Evolutionary conservation across 2,113 vertebrate genomes (phyloP).

Genomic region (Gulo gulo): DNA sequence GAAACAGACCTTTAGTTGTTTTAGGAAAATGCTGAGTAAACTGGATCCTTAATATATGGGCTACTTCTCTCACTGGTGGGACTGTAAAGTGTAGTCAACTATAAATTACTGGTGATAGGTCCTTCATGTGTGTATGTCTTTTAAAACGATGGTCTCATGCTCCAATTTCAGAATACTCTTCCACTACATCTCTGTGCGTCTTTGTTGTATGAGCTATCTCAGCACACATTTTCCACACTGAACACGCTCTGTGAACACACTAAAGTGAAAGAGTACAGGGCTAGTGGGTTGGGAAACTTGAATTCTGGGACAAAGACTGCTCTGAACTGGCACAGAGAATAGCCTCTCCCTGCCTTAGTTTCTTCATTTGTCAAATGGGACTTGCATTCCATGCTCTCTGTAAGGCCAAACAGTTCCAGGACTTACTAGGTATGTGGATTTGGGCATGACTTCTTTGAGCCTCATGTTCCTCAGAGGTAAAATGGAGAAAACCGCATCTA

Average conservation of each 20-base stretch:
- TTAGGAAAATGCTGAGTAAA: slow-evolving; percentile 29
- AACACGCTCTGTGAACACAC: not conserved
- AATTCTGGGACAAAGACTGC: not conserved
- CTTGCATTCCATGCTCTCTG: not conserved
- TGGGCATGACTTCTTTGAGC: not conserved
- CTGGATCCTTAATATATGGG: not conserved
- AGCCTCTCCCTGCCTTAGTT: not conserved
- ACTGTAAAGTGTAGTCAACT: not conserved
- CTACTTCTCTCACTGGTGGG: not conserved
- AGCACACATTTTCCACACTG: not conserved
- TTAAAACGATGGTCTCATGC: not conserved
- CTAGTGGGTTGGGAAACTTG: not conserved
- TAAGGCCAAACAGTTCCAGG: not conserved
- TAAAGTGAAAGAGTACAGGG: not conserved
- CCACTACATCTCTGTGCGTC: not conserved
- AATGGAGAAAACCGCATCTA: not conserved
- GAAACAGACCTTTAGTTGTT: slow-evolving; percentile 29
- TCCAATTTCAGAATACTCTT: not conserved
- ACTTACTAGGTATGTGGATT: not conserved
- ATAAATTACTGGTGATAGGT: not conserved
- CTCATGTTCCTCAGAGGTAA: not conserved
- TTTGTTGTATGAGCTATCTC: not conserved
- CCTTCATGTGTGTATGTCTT: not conserved
- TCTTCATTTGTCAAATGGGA: not conserved
- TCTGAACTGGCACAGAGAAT: not conserved